Percentiles rank a stretch among this genome's conserved stretches.
Evolutionary conservation across 2,113 vertebrate species (phyloP).

Genomic region (Sinocyclocheilus anshuiensis): DNA sequence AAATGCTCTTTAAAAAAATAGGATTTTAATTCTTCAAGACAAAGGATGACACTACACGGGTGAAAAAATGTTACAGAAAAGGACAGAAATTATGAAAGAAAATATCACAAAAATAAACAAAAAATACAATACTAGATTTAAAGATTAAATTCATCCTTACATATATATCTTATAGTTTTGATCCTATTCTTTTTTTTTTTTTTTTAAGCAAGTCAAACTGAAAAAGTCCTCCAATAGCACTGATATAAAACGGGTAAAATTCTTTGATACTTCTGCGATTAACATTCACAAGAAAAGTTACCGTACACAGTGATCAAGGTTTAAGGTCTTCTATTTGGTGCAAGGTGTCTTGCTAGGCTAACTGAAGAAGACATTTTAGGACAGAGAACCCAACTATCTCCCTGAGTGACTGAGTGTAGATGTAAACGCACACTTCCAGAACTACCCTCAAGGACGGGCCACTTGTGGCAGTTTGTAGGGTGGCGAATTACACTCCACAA

Average conservation of each 20-base stretch:
- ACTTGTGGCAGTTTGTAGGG: slow-evolving; percentile 44
- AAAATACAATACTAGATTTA: slow-evolving; percentile 70
- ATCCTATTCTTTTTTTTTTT: slow-evolving; percentile 68
- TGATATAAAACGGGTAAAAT: slow-evolving; percentile 69
- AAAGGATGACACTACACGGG: slow-evolving; percentile 73
- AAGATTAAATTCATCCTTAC: slow-evolving; percentile 68
- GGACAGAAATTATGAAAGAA: slow-evolving; percentile 66
- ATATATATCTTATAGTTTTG: slow-evolving; percentile 55
- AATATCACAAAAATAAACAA: slow-evolving; percentile 64
- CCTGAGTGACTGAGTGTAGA: slow-evolving; percentile 73
- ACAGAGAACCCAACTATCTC: slow-evolving; percentile 79
- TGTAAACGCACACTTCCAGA: slow-evolving; percentile 53
- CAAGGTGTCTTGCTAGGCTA: slow-evolving; percentile 70
- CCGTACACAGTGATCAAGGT: slow-evolving; percentile 80
- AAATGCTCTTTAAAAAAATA: slow-evolving; percentile 87
- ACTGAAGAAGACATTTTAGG: slow-evolving; percentile 68
- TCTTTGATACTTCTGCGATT: slow-evolving; percentile 74
- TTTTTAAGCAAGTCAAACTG: slow-evolving; percentile 65
- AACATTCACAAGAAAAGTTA: slow-evolving; percentile 74
- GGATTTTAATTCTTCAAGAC: slow-evolving; percentile 85
- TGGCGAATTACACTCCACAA: slow-evolving; percentile 51
- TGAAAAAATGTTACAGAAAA: slow-evolving; percentile 63
- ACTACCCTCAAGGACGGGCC: slow-evolving; percentile 34
- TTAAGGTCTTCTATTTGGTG: slow-evolving; percentile 75
- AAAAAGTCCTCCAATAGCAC: slow-evolving; percentile 63